A percentile compares a stretch with the other conserved stretches of the same genome.
Conservation (phyloP, 2,888 invertebrate genomes). For the Epicampocera succincta region DNA sequence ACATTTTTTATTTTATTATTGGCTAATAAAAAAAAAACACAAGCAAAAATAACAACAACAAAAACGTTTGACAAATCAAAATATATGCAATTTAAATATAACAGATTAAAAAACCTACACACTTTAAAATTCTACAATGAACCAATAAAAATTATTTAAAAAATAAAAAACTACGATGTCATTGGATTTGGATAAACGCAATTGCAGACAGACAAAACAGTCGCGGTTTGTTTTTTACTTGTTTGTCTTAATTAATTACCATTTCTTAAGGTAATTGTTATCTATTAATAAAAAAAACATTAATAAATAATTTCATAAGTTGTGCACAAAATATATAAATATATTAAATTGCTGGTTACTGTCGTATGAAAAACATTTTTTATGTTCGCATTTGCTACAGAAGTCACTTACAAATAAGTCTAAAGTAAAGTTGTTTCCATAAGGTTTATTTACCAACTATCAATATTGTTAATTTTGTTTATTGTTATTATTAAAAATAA, state of each 20-base stretch:
- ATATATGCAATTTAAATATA: slow-evolving; percentile 25
- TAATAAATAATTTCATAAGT: slow-evolving; percentile 51
- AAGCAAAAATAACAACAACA: neutral
- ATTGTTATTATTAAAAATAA: neutral
- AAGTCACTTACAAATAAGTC: slow-evolving; percentile 9
- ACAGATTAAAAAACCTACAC: slow-evolving; percentile 50
- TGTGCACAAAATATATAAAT: slow-evolving; percentile 52
- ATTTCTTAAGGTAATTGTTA: slow-evolving; percentile 60
- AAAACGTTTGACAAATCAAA: slow-evolving; percentile 51
- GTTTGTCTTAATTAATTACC: slow-evolving; percentile 58
- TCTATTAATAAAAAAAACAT: slow-evolving; percentile 34
- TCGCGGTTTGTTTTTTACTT: slow-evolving; percentile 37
- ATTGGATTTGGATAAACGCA: slow-evolving; percentile 9
- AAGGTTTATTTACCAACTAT: slow-evolving; percentile 30
- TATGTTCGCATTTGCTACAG: slow-evolving; percentile 36
- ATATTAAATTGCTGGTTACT: slow-evolving; percentile 11
- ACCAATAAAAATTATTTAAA: too few relatives aligned
- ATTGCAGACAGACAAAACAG: slow-evolving; percentile 17
- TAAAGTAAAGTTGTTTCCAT: slow-evolving; percentile 23
- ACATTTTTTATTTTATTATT: slow-evolving; percentile 28
- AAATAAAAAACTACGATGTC: slow-evolving; percentile 36
- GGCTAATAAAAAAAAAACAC: neutral
- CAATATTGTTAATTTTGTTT: too few relatives aligned
- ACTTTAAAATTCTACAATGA: neutral
- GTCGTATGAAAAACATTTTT: slow-evolving; percentile 9